Evolutionary conservation across 2,113 vertebrate genomes (phyloP), one percentile per base, ranked within the genome.

Genomic region (Elephas maximus): DNA sequence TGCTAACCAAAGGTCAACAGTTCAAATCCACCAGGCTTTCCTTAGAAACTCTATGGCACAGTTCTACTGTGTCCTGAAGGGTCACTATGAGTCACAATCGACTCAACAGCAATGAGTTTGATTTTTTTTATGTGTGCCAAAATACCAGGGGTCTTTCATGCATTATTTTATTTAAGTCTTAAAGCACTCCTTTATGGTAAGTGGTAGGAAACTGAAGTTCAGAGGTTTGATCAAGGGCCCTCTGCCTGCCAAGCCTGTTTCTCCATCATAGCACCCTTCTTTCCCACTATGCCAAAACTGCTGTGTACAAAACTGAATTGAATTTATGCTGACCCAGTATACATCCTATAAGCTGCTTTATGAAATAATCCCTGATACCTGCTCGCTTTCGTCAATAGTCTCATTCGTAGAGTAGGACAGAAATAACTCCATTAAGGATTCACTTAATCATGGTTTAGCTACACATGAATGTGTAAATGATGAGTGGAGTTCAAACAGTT

Each of bases 341-440:
- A n/a, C 6, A 94, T 14, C 44, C 62, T 33, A 33, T 17, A 63
- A 87, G 77, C 14, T 83, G 65, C 60, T 77, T 88, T 90, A 79
- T 69, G 73, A 80, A 91, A 77, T 83, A 88, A 77, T 45, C 10
- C 67, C 37, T 37, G 23, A 44, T 21, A 85, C 30, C 28, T 91
- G 76, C 53, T 94, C 71, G 60, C 48, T 76, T 76, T 85, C 44
- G 18, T 67, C 44, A 62, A 57, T 60, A 82, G 4, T 88, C n/a
- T 88, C 81, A 80, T 57, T 77, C 79, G 89, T 65, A 44, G 91
- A 37, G 71, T 20, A 83, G 73, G 63, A 92, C 26, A 91, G 67
- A 77, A 93, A 83, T 33, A 96, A 88, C 51, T 57, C 28, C 48
- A 71, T 41, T 82, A 82, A 79, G 82, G 57, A 28, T n/a, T 81